Evolutionary conservation across 1,140 invertebrate genomes (phyloP).

Genomic region (Drosophila triauraria): DNA sequence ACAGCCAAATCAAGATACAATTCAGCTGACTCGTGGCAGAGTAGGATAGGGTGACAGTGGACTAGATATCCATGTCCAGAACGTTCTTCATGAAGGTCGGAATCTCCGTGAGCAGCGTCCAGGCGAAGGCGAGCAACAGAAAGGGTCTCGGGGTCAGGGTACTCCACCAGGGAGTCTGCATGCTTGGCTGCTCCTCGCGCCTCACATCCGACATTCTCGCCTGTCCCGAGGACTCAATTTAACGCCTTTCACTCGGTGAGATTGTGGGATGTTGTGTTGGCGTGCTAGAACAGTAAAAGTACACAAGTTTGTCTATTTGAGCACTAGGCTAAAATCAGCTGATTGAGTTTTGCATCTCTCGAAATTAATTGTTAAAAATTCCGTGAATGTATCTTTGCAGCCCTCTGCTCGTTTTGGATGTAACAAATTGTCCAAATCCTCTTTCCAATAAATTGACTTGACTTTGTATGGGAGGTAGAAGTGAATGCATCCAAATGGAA

Average conservation of each 20-base stretch:
- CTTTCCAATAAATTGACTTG: too few species aligned
- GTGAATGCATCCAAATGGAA: too few species aligned
- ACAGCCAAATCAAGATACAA: constrained; percentile 87
- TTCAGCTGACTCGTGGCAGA: constrained; percentile 90
- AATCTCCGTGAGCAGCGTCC: constrained; percentile 96
- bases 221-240: constrained; percentile 86
- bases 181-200: constrained; percentile 34
- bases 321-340: too few species aligned
- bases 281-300: constrained; percentile 88
- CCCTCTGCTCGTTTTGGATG: too few species aligned
- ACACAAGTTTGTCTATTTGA: constrained; percentile 46
- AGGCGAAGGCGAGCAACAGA: constrained; percentile 92
- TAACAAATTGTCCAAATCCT: too few species aligned
- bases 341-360: too few species aligned
- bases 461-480: too few species aligned
- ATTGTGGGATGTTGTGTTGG: constrained; percentile 88
- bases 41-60: constrained; percentile 93
- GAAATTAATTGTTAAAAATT: too few species aligned
- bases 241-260: constrained; percentile 87
- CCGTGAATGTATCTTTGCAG: too few species aligned
- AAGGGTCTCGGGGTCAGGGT: constrained; percentile 93
- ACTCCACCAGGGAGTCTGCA: constrained; percentile 88
- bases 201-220: constrained; percentile 66
- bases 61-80: constrained; percentile 91
- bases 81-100: constrained; percentile 95